Percentiles rank a stretch among this genome's conserved stretches.
Conservation (phyloP, 1,140 invertebrate genomes). For the Penaeus indicus region DNA sequence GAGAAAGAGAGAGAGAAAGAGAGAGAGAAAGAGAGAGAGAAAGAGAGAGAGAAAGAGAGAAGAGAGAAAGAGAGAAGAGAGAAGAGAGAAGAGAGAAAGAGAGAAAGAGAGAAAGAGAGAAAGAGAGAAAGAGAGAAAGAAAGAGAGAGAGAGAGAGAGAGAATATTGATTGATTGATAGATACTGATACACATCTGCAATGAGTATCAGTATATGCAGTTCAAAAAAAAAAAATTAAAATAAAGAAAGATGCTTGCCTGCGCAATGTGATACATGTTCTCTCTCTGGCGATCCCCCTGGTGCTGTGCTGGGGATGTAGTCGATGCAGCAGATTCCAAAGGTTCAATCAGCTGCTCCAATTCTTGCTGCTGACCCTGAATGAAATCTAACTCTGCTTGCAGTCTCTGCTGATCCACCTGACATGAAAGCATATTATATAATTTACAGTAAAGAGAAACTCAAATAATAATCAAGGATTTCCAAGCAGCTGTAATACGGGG, state of each 20-base stretch:
- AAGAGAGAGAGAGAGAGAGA: not conserved
- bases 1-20: too few species aligned
- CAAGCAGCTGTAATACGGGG: not conserved
- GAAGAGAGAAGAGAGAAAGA: too few species aligned
- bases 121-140: not conserved
- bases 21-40: too few species aligned
- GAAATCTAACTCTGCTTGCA: conserved; percentile 96
- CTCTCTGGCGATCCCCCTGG: conserved; percentile 86
- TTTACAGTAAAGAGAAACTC: not conserved
- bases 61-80: too few species aligned
- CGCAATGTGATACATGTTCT: conserved; percentile 78
- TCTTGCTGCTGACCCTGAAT: conserved; percentile 93
- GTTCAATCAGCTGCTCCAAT: conserved; percentile 86
- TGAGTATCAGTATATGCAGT: too few species aligned
- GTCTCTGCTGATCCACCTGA: conserved; percentile 90
- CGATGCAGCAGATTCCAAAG: conserved; percentile 80
- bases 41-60: too few species aligned
- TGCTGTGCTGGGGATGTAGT: conserved; percentile 53
- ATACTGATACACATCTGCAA: too few species aligned
- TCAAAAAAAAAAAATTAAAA: too few species aligned
- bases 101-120: too few species aligned
- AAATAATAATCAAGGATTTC: not conserved
- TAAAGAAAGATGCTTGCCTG: conserved; percentile 29
- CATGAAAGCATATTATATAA: conserved; percentile 67
- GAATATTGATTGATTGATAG: too few species aligned